These are phyloP conservation scores for Diglossa cyanea DNA, from an alignment of 2,797 vertebrate species.

Conservation along the genomic window DNA sequence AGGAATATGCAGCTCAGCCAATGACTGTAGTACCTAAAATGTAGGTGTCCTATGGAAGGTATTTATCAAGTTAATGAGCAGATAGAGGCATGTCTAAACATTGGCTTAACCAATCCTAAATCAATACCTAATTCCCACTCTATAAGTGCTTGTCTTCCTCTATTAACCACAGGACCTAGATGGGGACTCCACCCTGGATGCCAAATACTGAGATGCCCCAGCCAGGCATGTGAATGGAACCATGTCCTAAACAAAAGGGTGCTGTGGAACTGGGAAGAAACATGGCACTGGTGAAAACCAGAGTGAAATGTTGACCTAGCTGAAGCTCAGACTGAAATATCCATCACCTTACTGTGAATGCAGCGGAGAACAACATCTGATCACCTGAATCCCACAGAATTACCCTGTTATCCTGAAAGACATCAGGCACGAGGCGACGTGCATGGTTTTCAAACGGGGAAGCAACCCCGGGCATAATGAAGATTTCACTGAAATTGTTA, in stretches of 20 bases:
- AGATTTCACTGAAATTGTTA: not conserved
- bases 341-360: not conserved
- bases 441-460: not conserved
- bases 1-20: not conserved
- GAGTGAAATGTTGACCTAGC: not conserved
- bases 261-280: not conserved
- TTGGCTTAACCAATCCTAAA: not conserved
- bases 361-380: not conserved
- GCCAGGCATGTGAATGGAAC: not conserved
- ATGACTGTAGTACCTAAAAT: not conserved
- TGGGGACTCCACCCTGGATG: not conserved
- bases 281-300: not conserved
- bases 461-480: fast-evolving
- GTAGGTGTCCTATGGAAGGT: not conserved
- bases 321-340: not conserved
- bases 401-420: not conserved
- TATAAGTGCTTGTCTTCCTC: not conserved
- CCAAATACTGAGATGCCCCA: not conserved
- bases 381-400: not conserved
- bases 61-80: not conserved
- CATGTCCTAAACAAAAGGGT: not conserved
- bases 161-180: not conserved
- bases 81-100: not conserved
- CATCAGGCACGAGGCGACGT: not conserved
- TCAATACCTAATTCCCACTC: not conserved